Evolutionary conservation across 2,113 vertebrate species (phyloP), one percentile per base, ranked within the genome.

Genomic region (Circaetus gallicus): DNA sequence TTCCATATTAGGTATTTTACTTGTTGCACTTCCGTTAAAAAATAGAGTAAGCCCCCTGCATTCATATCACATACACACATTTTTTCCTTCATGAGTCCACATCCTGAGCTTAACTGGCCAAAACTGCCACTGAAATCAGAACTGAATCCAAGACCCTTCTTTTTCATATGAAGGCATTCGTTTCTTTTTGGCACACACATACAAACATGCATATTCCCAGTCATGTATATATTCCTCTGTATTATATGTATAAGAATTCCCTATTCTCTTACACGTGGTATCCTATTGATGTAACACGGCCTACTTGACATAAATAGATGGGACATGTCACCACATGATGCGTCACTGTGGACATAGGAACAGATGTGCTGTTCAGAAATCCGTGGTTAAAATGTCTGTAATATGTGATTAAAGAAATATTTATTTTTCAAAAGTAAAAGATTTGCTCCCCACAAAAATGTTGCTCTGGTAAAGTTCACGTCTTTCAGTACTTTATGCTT

Each of bases 351-450:
- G 76, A 95, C 53, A 31, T 8, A 70, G 78, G 42, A 96, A 96
- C 86, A 97, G 56, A 96, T 63, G 67, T 93, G 78, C 61, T 91
- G 47, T 97, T 97, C 87, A 96, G 81, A 93, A 86, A 65, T 38
- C 40, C 3, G 71, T 8, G 66, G 86, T 89, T 81, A 79, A 94
- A 92, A 83, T 81, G 66, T 50, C 82, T 89, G 82, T 69, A 97
- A 91, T 93, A 78, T 76, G 45, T 87, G 77, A 95, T 85, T 95
- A 91, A 95, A 93, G 74, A 94, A 96, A 95, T 91, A 95, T 86
- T 97, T 97, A 40, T 90, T 97, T 95, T 96, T 97, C 90, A 71
- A 69, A 87, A 94, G 62, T 58, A 71, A 95, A 93, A 94, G 72
- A 89, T 93, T 93, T 93, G 40, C 36, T 95, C 19, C 29, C 85